Evolutionary conservation across 1,140 invertebrate species (phyloP), one percentile per base, ranked within the genome.

Genomic region (Sminthurinus signatus): DNA sequence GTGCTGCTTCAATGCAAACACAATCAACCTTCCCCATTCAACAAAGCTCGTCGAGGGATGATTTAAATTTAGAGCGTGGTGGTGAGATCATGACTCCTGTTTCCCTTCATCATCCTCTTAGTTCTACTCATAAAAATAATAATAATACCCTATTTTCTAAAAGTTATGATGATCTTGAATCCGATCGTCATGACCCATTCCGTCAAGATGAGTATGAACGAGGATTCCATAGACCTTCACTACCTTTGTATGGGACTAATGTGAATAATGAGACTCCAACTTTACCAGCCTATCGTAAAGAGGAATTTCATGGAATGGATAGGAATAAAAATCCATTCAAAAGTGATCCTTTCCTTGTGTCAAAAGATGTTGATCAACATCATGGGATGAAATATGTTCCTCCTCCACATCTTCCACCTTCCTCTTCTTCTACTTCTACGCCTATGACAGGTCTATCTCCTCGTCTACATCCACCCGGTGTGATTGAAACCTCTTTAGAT

Each of bases 401-500:
- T n/a, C n/a, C n/a, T n/a, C n/a, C n/a, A n/a, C n/a, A n/a, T n/a
- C n/a, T n/a, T n/a, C n/a, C n/a, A n/a, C n/a, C n/a, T n/a, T n/a
- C n/a, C n/a, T n/a, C n/a, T n/a, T n/a, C n/a, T n/a, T n/a, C n/a
- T n/a, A n/a, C n/a, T 5, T 36, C 32, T 15, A 36, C 32, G 15
- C 5, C 32, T 5, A 15, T 5, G 32, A 36, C 15, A 5, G 15
- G 32, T 36, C 5, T 8, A 15, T 36, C 32, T 36, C 32, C 5
- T 8, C 5, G 32, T 5, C 5, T 15, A 36, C 15, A 8, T 5
- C 32, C 32, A 36, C 15, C 15, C 15, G 42, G 64, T 27, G 66
- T 71, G 5, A 67, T 66, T 27, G 70, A 72, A 63, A 72, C 70
- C 17, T 65, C 61, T 62, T 65, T 72, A 61, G 70, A 72, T 52